Base-by-base conservation (phyloP, 2,797 vertebrate species). In the Helicolenus hilgendorfi region DNA sequence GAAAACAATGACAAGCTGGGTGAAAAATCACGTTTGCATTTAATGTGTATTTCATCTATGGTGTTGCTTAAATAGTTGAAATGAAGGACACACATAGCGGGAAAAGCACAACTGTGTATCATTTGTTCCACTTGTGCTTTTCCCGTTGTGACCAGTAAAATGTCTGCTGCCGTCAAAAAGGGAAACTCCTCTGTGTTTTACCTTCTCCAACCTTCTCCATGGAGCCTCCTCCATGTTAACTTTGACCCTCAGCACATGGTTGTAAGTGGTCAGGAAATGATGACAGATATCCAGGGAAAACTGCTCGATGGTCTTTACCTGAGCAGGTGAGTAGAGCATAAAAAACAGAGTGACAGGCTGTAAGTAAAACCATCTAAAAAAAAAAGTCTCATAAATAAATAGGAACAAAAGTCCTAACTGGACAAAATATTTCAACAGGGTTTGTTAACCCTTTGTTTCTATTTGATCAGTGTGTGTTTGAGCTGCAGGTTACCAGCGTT, bases 181-280 rank as follows among this genome's bases (percentile, higher is more conserved):
- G 9, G 13, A 11, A 69, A 18, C 4, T 45, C 11, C 7, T 11
- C 1, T 15, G 9, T 11, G 2, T 33, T 80, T 84, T 89, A 99
- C 99, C 98, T 99, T 98, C 38, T 98, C 97, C 72, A 99, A 89
- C 85, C 97, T 97, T 89, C 93, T 98, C 98, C 99, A 99, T 7
- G 98, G 98, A 26, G 95, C 97, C 96, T 99, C 98, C 88, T 99
- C 97, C 91, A 99, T 89, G 24, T 97, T 96, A 77, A 98, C 96
- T 68, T 96, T 98, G 92, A 93, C 97, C 82, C 96, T 96, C 1
- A 91, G 92, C 77, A 99, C 98, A 70, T 99, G 99, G 78, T 96
- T 96, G 94, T 98, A 99, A 4, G 98, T 96, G 64, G 98, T 98
- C 89, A 99, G 97, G 92, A 99, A 99, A 90, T 99, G 98, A 65